A percentile compares a stretch with the other conserved stretches of the same genome.
phyloP scores from a whole-genome alignment of 2,888 invertebrate genomes.

The Drosophila mercatorum region DNA sequence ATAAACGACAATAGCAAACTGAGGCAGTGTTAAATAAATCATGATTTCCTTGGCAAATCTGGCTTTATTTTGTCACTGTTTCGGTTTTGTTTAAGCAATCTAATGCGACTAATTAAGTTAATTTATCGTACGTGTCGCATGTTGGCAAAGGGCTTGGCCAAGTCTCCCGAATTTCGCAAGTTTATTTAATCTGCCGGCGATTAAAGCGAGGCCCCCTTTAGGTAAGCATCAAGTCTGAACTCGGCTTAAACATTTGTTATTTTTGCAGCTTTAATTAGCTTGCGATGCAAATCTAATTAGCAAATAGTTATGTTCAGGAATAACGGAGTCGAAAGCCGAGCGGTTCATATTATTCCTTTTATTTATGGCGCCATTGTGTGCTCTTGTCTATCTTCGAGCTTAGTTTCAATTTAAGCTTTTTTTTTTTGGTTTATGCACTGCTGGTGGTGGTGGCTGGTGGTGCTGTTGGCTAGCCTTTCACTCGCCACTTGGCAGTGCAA shows the following conservation, averaged over 20 bases:
- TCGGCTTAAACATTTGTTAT: constrained; percentile 14
- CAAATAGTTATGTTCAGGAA: constrained; percentile 50
- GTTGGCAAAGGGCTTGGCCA: constrained; percentile 17
- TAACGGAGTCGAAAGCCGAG: background rate
- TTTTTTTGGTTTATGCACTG: constrained; percentile 32
- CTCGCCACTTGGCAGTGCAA: constrained; percentile 39
- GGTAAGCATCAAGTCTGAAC: constrained; percentile 4
- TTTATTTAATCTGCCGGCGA: background rate
- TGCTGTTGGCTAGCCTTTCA: constrained; percentile 20
- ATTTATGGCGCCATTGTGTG: background rate
- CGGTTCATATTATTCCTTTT: constrained; percentile 2
- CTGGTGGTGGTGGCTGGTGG: constrained; percentile 3
- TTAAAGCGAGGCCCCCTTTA: background rate
- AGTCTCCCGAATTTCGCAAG: background rate
- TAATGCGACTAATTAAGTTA: constrained; percentile 62
- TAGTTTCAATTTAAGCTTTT: constrained; percentile 1
- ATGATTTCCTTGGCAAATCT: background rate
- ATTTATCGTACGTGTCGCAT: constrained; percentile 61
- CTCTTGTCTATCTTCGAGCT: background rate
- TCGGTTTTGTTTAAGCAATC: constrained; percentile 4
- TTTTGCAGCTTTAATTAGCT: constrained; percentile 64
- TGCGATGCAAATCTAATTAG: constrained; percentile 59
- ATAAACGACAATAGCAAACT: background rate
- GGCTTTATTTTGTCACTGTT: constrained; percentile 17
- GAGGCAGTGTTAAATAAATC: background rate